Conservation (phyloP, 2,113 vertebrate genomes). For the Emydocephalus ijimae region DNA sequence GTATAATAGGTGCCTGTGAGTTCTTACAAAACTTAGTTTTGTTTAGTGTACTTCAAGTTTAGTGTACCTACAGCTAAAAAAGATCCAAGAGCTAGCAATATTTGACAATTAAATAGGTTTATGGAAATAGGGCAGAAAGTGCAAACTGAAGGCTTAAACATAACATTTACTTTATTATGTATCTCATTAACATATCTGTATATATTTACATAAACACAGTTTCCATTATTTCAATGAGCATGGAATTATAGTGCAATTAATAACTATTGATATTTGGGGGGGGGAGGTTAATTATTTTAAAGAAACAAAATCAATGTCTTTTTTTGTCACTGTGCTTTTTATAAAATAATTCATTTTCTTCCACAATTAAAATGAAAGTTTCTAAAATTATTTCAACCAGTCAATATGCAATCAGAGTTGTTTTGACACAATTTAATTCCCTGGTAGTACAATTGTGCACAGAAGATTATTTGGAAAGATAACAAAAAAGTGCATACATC, state of each 20-base stretch:
- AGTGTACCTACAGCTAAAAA: not conserved
- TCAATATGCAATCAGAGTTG: not conserved
- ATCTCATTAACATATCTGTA: not conserved
- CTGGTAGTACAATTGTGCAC: not conserved
- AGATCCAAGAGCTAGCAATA: not conserved
- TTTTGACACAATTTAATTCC: constrained; percentile 9
- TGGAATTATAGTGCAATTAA: not conserved
- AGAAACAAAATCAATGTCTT: not conserved
- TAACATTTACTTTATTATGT: not conserved
- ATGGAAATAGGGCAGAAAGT: not conserved
- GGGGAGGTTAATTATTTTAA: constrained; percentile 16
- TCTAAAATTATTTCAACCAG: not conserved
- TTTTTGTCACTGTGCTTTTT: not conserved
- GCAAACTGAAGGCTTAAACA: not conserved
- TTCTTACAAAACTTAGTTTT: not conserved
- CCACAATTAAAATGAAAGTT: constrained; percentile 16
- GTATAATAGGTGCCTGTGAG: not conserved
- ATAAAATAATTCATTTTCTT: not conserved
- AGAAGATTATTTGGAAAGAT: constrained; percentile 6
- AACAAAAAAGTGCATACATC: rapidly evolving
- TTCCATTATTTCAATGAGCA: not conserved
- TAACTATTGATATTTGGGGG: constrained; percentile 41
- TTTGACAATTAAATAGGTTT: constrained; percentile 11
- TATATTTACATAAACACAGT: not conserved
- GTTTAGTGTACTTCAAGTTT: not conserved